Base-by-base conservation (phyloP, 2,113 vertebrate genomes). In the Thermophis baileyi region DNA sequence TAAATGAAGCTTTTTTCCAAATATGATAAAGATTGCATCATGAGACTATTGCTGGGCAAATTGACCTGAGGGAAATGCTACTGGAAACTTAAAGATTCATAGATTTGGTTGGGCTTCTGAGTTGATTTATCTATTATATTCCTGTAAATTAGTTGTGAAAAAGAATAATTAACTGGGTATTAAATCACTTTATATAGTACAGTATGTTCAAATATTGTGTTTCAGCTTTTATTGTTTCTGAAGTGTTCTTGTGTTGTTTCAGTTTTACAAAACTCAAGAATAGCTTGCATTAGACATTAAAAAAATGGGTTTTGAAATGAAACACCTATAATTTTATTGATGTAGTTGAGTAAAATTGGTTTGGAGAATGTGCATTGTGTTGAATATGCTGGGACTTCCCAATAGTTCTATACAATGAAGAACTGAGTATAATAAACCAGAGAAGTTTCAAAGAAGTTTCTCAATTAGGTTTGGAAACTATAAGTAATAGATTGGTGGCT, bases 371-470 rank as follows among this genome's bases (percentile, higher is more conserved):
- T 85, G 10, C 53, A 89, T 57, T 85, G 44, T 89, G 44, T 86
- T 89, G 51, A 60, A 40, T 88, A 1, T 91, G 3, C 44, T 95
- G 92, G 57, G 89, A 92, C 44, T 90, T 95, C 16, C 57, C 30
- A 53, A 53, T 47, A 90, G 20, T 95, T 86, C 91, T 94, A 88
- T 55, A 91, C 90, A 90, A 86, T 51, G 51, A 57, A 92, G 18
- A 92, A 90, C 47, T 54, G 4, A 50, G 91, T 6, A n/a, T 89
- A 44, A 87, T 91, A 49, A 93, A 47, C 25, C 18, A 94, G 55
- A 69, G 90, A 93, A 94, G 47, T 20, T 6, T 44, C 87, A 92
- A 89, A 1, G 0, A 95, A 93, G 44, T 57, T 49, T 90, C 46
- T 93, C 12, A 60, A 27, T 92, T 89, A 92, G 25, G 55, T 88